phyloP scores from a whole-genome alignment of 2,797 vertebrate species.

The Garrulus glandarius region DNA sequence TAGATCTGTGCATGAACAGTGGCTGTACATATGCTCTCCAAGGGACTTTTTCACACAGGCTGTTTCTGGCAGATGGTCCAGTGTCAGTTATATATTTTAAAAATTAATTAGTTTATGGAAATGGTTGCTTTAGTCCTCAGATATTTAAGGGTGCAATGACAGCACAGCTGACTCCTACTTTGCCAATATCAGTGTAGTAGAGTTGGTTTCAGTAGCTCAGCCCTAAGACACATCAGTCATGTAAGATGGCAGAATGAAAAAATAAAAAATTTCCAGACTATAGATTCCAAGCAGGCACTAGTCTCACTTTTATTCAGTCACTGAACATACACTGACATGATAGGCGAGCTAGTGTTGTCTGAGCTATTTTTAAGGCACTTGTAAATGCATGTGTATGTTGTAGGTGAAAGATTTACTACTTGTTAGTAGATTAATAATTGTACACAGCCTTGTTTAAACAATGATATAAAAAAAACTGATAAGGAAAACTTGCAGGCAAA shows the following conservation, averaged over 20 bases:
- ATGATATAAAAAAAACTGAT: constrained; percentile 33
- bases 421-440: constrained; percentile 29
- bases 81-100: background rate
- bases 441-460: background rate
- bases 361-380: constrained; percentile 9
- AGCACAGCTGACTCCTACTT: background rate
- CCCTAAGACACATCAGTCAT: background rate
- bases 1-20: background rate
- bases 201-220: background rate
- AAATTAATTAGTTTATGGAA: background rate
- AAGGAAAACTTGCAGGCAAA: constrained; percentile 20
- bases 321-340: background rate
- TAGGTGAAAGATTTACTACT: background rate
- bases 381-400: background rate
- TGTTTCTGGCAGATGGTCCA: constrained; percentile 4
- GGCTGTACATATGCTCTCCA: background rate
- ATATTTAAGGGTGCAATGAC: background rate
- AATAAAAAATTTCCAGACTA: background rate
- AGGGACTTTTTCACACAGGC: background rate
- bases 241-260: background rate
- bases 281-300: constrained; percentile 12
- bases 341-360: background rate
- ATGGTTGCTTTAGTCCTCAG: background rate
- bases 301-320: constrained; percentile 58
- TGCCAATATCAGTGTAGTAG: background rate